Evolutionary conservation across 2,797 vertebrate genomes (phyloP).

Genomic region (Taeniopygia guttata): DNA sequence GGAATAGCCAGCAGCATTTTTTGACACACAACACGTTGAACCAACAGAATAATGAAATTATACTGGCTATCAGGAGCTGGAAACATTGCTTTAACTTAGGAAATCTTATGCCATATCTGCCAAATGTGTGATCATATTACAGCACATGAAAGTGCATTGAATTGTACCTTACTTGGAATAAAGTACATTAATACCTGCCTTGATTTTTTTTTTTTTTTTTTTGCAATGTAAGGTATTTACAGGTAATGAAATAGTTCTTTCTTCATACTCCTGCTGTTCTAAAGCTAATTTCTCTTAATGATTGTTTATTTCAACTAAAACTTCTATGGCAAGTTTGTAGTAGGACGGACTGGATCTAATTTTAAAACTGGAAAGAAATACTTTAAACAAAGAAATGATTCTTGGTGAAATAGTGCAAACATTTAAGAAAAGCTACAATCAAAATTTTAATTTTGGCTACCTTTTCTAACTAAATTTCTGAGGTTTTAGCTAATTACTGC

Average conservation of each 20-base stretch:
- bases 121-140: neutral
- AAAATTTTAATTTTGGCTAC: neutral
- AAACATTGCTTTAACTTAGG: neutral
- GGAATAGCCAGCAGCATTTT: neutral
- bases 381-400: neutral
- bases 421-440: neutral
- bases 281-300: neutral
- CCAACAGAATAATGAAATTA: neutral
- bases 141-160: neutral
- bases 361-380: neutral
- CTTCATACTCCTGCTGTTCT: neutral
- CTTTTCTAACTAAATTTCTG: neutral
- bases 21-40: neutral
- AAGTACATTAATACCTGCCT: neutral
- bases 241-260: neutral
- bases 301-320: neutral
- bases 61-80: neutral
- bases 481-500: neutral
- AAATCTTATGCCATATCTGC: neutral
- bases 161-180: neutral
- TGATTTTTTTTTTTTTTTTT: neutral
- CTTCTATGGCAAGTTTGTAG: neutral
- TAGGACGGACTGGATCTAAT: neutral
- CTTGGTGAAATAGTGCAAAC: neutral
- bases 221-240: neutral